Evolutionary conservation across 2,888 invertebrate species (phyloP).

Genomic region (Steinernema carpocapsae): DNA sequence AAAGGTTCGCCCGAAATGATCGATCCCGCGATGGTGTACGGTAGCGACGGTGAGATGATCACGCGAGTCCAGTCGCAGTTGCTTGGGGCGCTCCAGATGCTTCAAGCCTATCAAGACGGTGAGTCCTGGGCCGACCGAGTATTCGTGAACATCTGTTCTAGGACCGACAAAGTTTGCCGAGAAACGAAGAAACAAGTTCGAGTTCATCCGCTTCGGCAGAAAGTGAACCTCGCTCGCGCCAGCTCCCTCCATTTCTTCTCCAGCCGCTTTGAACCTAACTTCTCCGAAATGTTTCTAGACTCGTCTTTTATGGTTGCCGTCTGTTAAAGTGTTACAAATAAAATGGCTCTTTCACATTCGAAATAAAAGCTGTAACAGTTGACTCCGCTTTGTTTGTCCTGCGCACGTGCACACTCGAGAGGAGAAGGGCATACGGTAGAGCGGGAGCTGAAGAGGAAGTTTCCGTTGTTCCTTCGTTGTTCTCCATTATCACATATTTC

Average conservation of each 20-base stretch:
- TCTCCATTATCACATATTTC: background rate
- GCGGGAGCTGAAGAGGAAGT: too few species aligned
- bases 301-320: constrained; percentile 30
- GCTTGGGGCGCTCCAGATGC: constrained; percentile 54
- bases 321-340: constrained; percentile 23
- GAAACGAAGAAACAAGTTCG: constrained; percentile 68
- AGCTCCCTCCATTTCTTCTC: background rate
- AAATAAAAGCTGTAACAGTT: constrained; percentile 4
- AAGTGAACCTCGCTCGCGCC: background rate
- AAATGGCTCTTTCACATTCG: constrained; percentile 13
- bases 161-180: constrained; percentile 59
- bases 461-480: background rate
- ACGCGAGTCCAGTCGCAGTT: constrained; percentile 46
- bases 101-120: constrained; percentile 59
- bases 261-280: background rate
- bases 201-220: constrained; percentile 67
- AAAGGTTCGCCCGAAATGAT: constrained; percentile 43
- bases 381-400: background rate
- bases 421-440: background rate
- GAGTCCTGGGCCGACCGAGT: background rate
- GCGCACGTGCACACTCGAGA: too few species aligned
- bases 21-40: constrained; percentile 37
- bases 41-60: constrained; percentile 43
- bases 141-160: constrained; percentile 34
- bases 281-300: constrained; percentile 10